Percentiles rank a stretch among this genome's conserved stretches.
phyloP scores from a whole-genome alignment of 2,888 invertebrate genomes.

The Apomyelois bistriatella region DNA sequence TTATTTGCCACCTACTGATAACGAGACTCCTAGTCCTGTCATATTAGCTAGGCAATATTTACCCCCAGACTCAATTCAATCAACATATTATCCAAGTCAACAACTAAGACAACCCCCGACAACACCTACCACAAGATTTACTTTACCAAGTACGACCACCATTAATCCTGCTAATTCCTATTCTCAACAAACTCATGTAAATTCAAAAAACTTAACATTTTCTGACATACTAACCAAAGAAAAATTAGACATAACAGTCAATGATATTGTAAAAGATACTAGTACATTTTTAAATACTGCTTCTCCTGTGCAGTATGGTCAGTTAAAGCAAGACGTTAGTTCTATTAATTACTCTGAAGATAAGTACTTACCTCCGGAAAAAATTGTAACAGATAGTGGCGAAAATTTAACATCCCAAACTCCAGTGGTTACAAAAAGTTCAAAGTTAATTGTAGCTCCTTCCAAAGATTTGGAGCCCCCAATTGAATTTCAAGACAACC shows the following conservation, averaged over 20 bases:
- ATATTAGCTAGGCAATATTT: constrained; percentile 49
- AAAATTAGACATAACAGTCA: constrained; percentile 62
- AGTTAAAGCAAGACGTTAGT: constrained; percentile 39
- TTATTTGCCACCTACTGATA: constrained; percentile 50
- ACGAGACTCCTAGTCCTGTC: constrained; percentile 22
- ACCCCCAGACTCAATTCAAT: constrained; percentile 34
- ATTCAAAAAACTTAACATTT: constrained; percentile 56
- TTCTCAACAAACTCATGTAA: constrained; percentile 36
- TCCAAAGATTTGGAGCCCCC: constrained; percentile 57
- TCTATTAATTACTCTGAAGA: constrained; percentile 39
- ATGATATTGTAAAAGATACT: constrained; percentile 64
- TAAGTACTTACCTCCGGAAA: constrained; percentile 38
- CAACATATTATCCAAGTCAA: constrained; percentile 37
- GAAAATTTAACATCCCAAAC: constrained; percentile 51
- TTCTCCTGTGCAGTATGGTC: constrained; percentile 41
- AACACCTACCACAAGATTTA: constrained; percentile 31
- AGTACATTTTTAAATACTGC: constrained; percentile 50
- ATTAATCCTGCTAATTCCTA: constrained; percentile 35
- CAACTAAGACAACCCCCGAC: constrained; percentile 39
- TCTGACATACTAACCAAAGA: constrained; percentile 64
- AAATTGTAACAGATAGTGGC: constrained; percentile 38
- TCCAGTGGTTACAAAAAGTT: constrained; percentile 41
- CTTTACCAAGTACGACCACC: constrained; percentile 26
- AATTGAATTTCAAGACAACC: constrained; percentile 31
- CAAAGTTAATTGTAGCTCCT: constrained; percentile 44